Evolutionary conservation across 1,140 invertebrate species (phyloP), one percentile per base, ranked within the genome.

Genomic region (Aleiodes sp.): DNA sequence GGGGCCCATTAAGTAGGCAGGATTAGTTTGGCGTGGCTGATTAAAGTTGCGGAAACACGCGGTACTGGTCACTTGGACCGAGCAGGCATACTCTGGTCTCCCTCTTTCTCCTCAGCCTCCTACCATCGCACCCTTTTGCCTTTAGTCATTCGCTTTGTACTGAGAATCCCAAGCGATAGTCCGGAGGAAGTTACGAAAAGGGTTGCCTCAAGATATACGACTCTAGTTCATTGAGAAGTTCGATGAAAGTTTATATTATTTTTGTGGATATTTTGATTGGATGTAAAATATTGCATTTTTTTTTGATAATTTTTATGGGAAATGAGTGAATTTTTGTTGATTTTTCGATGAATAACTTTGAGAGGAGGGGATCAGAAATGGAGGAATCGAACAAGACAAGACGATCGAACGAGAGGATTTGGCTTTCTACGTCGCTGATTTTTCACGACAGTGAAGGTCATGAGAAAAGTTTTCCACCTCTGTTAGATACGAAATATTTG

Each of bases 1-100:
- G 69, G 46, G 68, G 26, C 57, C 39, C 69, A 73, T 75, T 75
- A 75, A 76, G 70, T 76, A 73, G 70, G 68, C 56, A 63, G 72
- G 75, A 78, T 78, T 77, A 79, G 73, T 77, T 79, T 68, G 72
- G 63, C 66, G 31, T 63, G 69, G 43, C 70, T 75, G 70, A 79
- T 77, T 73, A 72, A 75, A 79, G 68, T 77, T 77, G 59, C 62
- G 24, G 60, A 72, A 72, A 66, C 59, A 65, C 9, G 21, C 19
- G 19, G 46, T 9, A 24, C 46, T 26, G 46, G 46, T 52, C 46
- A 52, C 46, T 52, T 52, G 46, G 46, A 52, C 46, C 46, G 26
- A 24, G 46, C 21, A n/a, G n/a, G n/a, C n/a, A n/a, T n/a, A n/a
- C n/a, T n/a, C n/a, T n/a, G 16, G 21, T 21, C 19, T 21, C 19